These are phyloP conservation scores for Schizothorax lantsangensis DNA, from an alignment of 2,797 vertebrate species.

Conservation along the genomic window DNA sequence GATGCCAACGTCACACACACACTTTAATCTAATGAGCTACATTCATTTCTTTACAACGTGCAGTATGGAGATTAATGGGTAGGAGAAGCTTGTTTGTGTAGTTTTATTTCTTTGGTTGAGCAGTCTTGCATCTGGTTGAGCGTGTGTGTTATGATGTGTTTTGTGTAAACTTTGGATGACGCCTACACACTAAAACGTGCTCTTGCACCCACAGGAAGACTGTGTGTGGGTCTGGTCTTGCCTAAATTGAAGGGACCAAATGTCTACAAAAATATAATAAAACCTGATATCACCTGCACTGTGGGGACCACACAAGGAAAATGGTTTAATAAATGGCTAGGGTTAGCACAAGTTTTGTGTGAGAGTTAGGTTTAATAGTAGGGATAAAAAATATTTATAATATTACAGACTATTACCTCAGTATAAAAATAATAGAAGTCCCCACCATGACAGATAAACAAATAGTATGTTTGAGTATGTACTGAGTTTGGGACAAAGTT, in stretches of 20 bases:
- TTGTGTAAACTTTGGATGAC: slow-evolving; percentile 21
- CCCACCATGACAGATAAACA: background rate
- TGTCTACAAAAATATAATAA: slow-evolving; percentile 4
- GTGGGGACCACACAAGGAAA: slow-evolving; percentile 16
- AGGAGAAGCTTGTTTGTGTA: slow-evolving; percentile 10
- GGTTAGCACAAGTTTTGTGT: background rate
- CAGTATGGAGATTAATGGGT: slow-evolving; percentile 1
- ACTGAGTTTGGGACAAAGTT: background rate
- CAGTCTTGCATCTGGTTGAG: slow-evolving; percentile 12
- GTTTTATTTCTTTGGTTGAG: slow-evolving; percentile 27
- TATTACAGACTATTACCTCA: background rate
- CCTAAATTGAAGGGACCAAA: slow-evolving; percentile 23
- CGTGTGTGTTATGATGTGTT: slow-evolving; percentile 25
- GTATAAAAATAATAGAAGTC: background rate
- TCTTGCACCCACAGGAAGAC: background rate
- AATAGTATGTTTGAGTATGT: slow-evolving; percentile 22
- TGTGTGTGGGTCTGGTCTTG: slow-evolving; percentile 23
- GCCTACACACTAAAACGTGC: slow-evolving; percentile 23
- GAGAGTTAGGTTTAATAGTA: background rate
- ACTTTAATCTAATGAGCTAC: slow-evolving; percentile 11
- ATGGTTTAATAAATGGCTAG: background rate
- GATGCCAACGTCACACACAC: slow-evolving; percentile 5
- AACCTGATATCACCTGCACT: background rate
- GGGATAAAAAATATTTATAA: background rate
- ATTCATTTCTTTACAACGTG: slow-evolving; percentile 5